A percentile compares a stretch with the other conserved stretches of the same genome.
Evolutionary conservation across 2,888 invertebrate genomes (phyloP).

Genomic region (Sesamia inferens): DNA sequence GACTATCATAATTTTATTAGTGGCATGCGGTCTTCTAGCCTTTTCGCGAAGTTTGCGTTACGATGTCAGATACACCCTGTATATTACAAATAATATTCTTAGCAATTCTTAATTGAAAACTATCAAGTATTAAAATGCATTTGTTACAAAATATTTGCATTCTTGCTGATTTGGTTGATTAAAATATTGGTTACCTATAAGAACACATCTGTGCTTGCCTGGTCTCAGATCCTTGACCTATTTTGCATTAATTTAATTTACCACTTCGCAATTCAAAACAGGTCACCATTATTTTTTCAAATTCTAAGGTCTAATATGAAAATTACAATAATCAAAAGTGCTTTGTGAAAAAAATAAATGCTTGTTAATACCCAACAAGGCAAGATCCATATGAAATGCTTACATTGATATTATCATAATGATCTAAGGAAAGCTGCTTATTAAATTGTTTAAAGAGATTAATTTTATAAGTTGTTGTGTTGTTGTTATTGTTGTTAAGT

Average conservation of each 20-base stretch:
- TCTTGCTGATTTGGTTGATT: neutral
- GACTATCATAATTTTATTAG: too few relatives aligned
- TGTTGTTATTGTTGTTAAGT: too few relatives aligned
- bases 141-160: neutral
- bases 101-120: neutral
- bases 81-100: neutral
- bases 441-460: neutral
- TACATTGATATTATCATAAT: neutral
- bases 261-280: neutral
- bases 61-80: too few relatives aligned
- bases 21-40: too few relatives aligned
- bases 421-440: neutral
- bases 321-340: constrained; percentile 4
- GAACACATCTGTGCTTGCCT: neutral
- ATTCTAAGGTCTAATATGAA: neutral
- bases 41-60: too few relatives aligned
- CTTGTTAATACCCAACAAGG: neutral
- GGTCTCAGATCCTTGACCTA: neutral
- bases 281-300: neutral
- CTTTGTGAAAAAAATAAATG: neutral
- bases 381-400: neutral
- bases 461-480: neutral
- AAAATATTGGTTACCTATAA: neutral
- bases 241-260: neutral
- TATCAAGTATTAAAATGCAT: neutral